Evolutionary conservation across 2,113 vertebrate species (phyloP).

Genomic region (Enhydra lutris): DNA sequence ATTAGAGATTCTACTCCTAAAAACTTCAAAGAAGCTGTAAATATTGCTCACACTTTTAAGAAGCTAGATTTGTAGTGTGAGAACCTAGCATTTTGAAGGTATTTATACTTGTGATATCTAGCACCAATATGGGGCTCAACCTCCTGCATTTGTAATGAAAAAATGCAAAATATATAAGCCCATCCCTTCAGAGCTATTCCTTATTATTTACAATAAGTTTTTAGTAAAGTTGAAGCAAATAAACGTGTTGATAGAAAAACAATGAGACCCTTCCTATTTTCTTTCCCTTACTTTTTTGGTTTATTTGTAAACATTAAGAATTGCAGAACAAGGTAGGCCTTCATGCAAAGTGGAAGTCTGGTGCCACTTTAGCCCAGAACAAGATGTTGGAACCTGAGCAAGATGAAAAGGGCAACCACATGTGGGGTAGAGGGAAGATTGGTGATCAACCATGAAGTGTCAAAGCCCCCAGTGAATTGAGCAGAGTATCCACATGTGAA

Average conservation of each 20-base stretch:
- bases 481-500: not conserved
- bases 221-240: not conserved
- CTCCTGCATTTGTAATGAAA: not conserved
- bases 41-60: conserved; percentile 8
- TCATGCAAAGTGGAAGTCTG: not conserved
- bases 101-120: not conserved
- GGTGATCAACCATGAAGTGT: not conserved
- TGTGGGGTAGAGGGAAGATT: not conserved
- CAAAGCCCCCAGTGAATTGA: not conserved
- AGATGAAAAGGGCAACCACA: not conserved
- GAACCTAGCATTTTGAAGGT: conserved; percentile 28
- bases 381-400: not conserved
- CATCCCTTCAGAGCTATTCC: conserved; percentile 1
- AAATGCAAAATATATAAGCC: not conserved
- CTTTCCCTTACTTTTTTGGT: not conserved
- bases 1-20: not conserved
- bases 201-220: not conserved
- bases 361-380: not conserved
- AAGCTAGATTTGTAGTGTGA: not conserved
- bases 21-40: not conserved
- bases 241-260: not conserved
- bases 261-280: not conserved
- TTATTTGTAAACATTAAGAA: conserved; percentile 18
- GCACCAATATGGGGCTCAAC: not conserved
- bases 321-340: not conserved